Percentiles rank a stretch among this genome's conserved stretches.
Conservation (phyloP, 2,113 vertebrate genomes). For the Serilophus lunatus region DNA sequence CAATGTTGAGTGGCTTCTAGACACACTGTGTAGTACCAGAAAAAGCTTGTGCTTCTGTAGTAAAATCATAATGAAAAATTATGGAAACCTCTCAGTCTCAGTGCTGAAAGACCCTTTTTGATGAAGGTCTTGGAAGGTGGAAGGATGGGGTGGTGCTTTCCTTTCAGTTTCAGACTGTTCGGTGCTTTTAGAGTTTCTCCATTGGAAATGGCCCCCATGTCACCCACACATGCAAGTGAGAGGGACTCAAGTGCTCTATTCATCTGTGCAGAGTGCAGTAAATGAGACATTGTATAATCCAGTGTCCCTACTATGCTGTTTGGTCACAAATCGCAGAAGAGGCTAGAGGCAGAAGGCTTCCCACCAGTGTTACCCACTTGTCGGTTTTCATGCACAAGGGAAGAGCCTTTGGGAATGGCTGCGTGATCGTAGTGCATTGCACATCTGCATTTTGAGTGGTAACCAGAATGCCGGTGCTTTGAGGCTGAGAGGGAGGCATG, state of each 20-base stretch:
- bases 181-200: background rate
- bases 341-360: background rate
- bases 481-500: rapidly evolving
- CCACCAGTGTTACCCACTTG: rapidly evolving
- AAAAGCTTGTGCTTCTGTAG: background rate
- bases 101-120: background rate
- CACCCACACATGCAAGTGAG: rapidly evolving
- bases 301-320: background rate
- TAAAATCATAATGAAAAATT: background rate
- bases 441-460: background rate
- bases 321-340: background rate
- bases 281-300: background rate
- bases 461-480: background rate
- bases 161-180: background rate
- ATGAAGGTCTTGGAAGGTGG: background rate
- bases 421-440: rapidly evolving
- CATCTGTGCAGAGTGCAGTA: rapidly evolving
- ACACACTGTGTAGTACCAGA: background rate
- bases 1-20: background rate
- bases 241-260: background rate
- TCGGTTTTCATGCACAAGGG: background rate
- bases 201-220: rapidly evolving
- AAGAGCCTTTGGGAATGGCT: background rate
- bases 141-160: background rate
- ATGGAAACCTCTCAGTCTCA: background rate